Conservation (phyloP, 2,797 vertebrate genomes). For the Euthynnus affinis region DNA sequence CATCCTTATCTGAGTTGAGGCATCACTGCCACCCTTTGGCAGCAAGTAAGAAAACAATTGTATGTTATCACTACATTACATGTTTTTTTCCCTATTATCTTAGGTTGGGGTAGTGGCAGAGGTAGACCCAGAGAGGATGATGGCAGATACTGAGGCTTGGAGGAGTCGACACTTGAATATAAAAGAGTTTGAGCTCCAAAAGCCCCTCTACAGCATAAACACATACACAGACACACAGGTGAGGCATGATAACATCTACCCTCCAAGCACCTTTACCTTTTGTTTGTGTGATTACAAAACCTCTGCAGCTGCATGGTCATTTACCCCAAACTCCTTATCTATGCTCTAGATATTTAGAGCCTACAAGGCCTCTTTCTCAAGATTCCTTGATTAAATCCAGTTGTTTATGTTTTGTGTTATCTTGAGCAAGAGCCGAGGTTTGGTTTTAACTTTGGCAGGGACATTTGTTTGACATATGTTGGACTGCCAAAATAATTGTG, state of each 20-base stretch:
- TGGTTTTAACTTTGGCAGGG: too few species aligned
- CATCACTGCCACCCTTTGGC: slow-evolving; percentile 80
- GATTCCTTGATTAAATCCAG: slow-evolving; percentile 1
- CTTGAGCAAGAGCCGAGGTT: too few species aligned
- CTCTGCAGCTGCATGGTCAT: background rate
- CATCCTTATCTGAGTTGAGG: slow-evolving; percentile 34
- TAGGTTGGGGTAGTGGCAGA: slow-evolving; percentile 89
- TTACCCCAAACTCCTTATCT: slow-evolving; percentile 35
- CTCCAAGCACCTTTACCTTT: slow-evolving; percentile 31
- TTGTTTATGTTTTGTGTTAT: slow-evolving; percentile 40
- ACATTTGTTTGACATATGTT: too few species aligned
- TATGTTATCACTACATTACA: slow-evolving; percentile 9
- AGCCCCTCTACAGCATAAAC: slow-evolving; percentile 90
- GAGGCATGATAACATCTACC: slow-evolving; percentile 34
- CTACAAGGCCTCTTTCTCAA: background rate
- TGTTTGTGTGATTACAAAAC: slow-evolving; percentile 33
- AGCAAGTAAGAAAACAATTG: slow-evolving; percentile 24
- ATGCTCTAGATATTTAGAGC: background rate
- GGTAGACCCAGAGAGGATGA: slow-evolving; percentile 90
- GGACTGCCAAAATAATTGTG: too few species aligned
- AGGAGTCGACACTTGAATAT: slow-evolving; percentile 82
- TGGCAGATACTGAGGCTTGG: slow-evolving; percentile 90
- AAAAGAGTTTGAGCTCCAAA: slow-evolving; percentile 87
- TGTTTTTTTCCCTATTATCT: slow-evolving; percentile 26
- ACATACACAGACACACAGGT: slow-evolving; percentile 95